These are phyloP conservation scores for Ctena decussata DNA, from an alignment of 2,888 invertebrate species.

Conservation along the genomic window DNA sequence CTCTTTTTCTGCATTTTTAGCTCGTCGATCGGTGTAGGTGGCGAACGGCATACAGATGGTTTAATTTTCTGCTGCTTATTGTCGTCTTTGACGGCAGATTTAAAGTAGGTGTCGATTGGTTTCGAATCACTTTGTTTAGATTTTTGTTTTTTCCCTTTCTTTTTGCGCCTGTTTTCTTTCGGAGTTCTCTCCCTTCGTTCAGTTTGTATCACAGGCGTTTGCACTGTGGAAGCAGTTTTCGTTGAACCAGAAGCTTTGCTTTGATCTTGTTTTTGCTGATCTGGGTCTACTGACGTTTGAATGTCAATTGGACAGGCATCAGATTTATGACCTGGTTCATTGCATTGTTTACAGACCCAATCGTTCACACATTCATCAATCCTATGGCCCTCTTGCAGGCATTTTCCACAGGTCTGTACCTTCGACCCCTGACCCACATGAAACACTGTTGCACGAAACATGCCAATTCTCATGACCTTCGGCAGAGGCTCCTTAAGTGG, in stretches of 20 bases:
- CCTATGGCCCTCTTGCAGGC: background rate
- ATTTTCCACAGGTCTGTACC: background rate
- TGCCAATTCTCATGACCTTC: background rate
- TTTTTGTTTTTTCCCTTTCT: too few relatives aligned
- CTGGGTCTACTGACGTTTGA: background rate
- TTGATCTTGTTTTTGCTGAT: too few relatives aligned
- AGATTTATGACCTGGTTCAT: background rate
- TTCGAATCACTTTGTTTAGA: too few relatives aligned
- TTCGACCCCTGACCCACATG: background rate
- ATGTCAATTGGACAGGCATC: background rate
- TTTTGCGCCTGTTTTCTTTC: too few relatives aligned
- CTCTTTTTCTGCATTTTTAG: background rate
- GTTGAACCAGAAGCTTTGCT: too few relatives aligned
- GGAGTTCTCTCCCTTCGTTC: too few relatives aligned
- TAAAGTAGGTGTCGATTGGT: background rate
- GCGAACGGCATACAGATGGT: background rate
- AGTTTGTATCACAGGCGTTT: background rate
- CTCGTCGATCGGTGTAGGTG: background rate
- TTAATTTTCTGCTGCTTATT: background rate
- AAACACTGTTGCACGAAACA: background rate
- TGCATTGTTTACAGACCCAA: background rate
- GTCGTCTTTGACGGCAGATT: background rate
- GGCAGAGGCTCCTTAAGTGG: background rate
- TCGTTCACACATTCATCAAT: background rate
- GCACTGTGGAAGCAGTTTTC: background rate